Evolutionary conservation across 2,113 vertebrate species (phyloP).

Genomic region (Mus spicilegus): DNA sequence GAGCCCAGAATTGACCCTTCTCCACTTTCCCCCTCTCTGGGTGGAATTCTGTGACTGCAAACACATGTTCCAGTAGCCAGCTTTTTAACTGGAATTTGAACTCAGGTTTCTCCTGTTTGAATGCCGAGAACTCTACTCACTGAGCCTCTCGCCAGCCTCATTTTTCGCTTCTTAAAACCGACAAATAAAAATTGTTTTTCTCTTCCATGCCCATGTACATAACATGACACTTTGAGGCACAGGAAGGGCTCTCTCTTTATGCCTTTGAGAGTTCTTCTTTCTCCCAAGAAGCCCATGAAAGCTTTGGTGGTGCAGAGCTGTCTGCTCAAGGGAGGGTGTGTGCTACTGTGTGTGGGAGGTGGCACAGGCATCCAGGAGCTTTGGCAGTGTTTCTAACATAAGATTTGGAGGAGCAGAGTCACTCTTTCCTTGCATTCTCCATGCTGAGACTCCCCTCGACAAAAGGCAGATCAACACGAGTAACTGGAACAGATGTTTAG

Average conservation of each 20-base stretch:
- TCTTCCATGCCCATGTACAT: not conserved
- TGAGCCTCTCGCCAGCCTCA: not conserved
- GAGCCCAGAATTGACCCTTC: not conserved
- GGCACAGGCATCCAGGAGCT: not conserved
- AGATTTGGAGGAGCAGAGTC: not conserved
- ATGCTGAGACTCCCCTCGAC: not conserved
- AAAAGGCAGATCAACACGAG: not conserved
- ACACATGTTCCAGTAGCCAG: not conserved
- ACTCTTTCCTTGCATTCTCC: not conserved
- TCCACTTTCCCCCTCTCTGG: not conserved
- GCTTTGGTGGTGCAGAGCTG: not conserved
- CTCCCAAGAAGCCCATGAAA: not conserved
- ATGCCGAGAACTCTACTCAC: too few relatives aligned
- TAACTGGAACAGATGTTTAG: not conserved
- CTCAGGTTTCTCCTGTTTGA: not conserved
- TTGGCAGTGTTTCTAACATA: not conserved
- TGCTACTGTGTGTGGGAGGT: too few relatives aligned
- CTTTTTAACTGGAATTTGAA: not conserved
- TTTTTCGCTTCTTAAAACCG: not conserved
- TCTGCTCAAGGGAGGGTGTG: not conserved
- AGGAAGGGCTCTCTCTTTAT: not conserved
- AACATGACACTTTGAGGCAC: not conserved
- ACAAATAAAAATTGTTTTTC: not conserved
- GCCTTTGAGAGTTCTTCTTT: not conserved
- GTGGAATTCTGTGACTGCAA: too few relatives aligned